phyloP scores from a whole-genome alignment of 2,888 invertebrate genomes.

The Azorinus chamasolen region DNA sequence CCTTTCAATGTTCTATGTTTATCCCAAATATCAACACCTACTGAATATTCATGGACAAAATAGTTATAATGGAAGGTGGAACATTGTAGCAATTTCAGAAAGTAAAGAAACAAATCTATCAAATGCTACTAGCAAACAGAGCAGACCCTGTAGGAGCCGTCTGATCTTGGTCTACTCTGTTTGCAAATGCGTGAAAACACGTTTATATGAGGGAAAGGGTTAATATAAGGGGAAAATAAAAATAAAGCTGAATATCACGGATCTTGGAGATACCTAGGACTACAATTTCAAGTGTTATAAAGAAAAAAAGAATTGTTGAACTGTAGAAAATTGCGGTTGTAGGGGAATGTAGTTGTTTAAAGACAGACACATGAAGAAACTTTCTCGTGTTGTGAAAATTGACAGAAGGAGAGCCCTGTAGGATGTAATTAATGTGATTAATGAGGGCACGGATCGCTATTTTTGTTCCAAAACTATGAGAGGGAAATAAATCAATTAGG shows the following conservation, averaged over 20 bases:
- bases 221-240: slow-evolving; percentile 4
- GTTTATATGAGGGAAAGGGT: no score
- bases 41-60: no score
- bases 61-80: no score
- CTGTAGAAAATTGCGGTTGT: slow-evolving; percentile 13
- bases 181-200: no score
- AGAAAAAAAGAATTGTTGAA: slow-evolving; percentile 5
- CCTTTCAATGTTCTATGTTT: no score
- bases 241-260: slow-evolving; percentile 17
- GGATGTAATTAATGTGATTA: slow-evolving; percentile 1
- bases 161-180: no score
- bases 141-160: no score
- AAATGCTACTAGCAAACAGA: no score
- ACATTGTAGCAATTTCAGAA: no score
- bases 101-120: no score
- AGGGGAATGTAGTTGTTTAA: slow-evolving; percentile 19
- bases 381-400: slow-evolving; percentile 18
- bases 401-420: slow-evolving; percentile 9
- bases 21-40: no score
- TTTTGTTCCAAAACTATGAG: slow-evolving; percentile 11
- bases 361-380: slow-evolving; percentile 12
- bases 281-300: slow-evolving; percentile 12
- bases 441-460: slow-evolving; percentile 13
- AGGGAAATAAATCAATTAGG: slow-evolving; percentile 3
- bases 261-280: slow-evolving; percentile 16